Base-by-base conservation (phyloP, 2,113 vertebrate species). In the Cephalopterus ornatus region DNA sequence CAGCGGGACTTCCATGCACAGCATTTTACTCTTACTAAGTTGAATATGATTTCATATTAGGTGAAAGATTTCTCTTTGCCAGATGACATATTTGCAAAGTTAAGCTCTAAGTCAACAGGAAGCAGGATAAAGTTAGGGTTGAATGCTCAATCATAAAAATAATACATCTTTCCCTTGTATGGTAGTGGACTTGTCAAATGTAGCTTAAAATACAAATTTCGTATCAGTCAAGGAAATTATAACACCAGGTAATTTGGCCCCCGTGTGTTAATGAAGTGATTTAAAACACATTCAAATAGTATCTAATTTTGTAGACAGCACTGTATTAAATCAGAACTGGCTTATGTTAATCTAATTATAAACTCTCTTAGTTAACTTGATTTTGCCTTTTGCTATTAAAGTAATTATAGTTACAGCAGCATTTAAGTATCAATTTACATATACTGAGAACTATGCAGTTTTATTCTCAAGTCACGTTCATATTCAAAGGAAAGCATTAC, bases 331-430 rank as follows among this genome's bases (percentile, higher is more conserved):
- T 53, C 30, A 94, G 47, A 95, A 96, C 91, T 66, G 42, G 15
- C 39, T 93, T 93, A 73, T 70, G 30, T 77, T 95, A 89, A 97
- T 88, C 90, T 90, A 97, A 96, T 95, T 94, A 52, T 95, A 95
- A 92, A 84, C 41, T 91, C 71, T 85, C 47, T 74, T 91, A 89
- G 85, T 81, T 59, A 94, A 93, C 61, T 85, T 78, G 61, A 92
- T 96, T 96, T 89, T 95, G 62, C 62, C 71, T 95, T 92, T 92
- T 17, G 8, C 78, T 96, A 82, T 52, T 93, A n/a, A 90, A 95
- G 42, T 76, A 92, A 95, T 91, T 94, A 96, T 75, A 93, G 84
- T 88, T 94, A 77, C 17, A 88, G 65, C 18, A 88, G 56, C 72
- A 94, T 86, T 96, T 88, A 89, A 92, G 24, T 44, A 83, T 88